These are phyloP conservation scores for Diabrotica virgifera DNA, from an alignment of 1,140 invertebrate genomes.

Conservation along the genomic window DNA sequence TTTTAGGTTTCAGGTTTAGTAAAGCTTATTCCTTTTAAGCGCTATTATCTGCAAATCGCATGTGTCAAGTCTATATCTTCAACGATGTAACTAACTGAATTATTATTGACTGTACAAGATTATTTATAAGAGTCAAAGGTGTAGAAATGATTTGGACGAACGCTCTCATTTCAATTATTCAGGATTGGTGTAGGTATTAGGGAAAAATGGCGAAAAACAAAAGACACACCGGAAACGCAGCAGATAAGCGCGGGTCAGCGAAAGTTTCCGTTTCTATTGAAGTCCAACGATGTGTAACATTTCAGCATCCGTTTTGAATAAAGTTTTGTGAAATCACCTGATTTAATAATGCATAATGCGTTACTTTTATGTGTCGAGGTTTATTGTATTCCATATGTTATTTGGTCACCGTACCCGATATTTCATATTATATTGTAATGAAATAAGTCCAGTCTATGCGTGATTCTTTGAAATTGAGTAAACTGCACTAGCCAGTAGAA, in stretches of 20 bases:
- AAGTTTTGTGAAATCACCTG: conserved; percentile 26
- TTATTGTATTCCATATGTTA: conserved; percentile 10
- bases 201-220: conserved; percentile 19
- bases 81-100: too few relatives aligned
- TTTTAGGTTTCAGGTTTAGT: too few relatives aligned
- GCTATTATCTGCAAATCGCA: too few relatives aligned
- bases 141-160: too few relatives aligned
- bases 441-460: too few relatives aligned
- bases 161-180: too few relatives aligned
- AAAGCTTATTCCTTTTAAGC: too few relatives aligned
- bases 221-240: conserved; percentile 41
- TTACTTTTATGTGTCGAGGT: conserved; percentile 12
- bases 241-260: conserved; percentile 42
- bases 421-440: not conserved
- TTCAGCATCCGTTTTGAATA: conserved; percentile 42
- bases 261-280: conserved; percentile 47
- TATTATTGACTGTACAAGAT: too few relatives aligned
- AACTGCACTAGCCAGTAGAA: too few relatives aligned
- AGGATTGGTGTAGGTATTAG: not conserved
- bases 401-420: conserved; percentile 3
- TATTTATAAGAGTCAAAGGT: too few relatives aligned
- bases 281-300: conserved; percentile 45
- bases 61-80: too few relatives aligned
- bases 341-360: conserved; percentile 25
- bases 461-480: too few relatives aligned